phyloP scores from a whole-genome alignment of 2,113 vertebrate species.

The Petaurus breviceps region DNA sequence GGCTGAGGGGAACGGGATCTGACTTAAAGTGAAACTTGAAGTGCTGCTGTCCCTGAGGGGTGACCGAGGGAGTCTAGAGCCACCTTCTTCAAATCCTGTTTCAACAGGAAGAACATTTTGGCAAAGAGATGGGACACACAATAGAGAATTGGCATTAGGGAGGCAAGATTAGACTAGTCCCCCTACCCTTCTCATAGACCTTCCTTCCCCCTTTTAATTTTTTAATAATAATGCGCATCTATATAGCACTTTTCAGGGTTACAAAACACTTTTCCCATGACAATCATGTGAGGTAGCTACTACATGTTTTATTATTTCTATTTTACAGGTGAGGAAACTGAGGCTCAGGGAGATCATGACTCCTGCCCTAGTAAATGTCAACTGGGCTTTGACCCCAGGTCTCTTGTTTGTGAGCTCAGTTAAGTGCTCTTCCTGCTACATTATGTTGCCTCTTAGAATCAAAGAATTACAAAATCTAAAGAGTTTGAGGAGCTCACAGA shows the following conservation, averaged over 20 bases:
- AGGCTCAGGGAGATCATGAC: neutral
- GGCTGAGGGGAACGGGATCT: constrained; percentile 56
- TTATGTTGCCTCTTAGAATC: neutral
- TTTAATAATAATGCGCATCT: neutral
- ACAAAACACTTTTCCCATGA: neutral
- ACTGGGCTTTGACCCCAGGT: neutral
- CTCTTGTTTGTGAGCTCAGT: neutral
- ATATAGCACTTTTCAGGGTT: neutral
- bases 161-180: neutral
- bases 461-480: neutral
- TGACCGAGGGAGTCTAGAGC: constrained; percentile 92
- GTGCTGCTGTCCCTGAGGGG: constrained; percentile 88
- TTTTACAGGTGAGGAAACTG: neutral
- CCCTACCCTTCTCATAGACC: neutral
- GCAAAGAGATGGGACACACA: constrained; percentile 93
- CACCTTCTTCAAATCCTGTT: constrained; percentile 87
- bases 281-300: neutral
- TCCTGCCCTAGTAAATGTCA: too few relatives aligned
- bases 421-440: neutral
- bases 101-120: constrained; percentile 90
- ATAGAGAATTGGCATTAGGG: constrained; percentile 37
- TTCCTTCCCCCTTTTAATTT: neutral
- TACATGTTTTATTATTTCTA: neutral
- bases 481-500: neutral
- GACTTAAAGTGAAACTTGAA: constrained; percentile 71